Conservation (phyloP, 2,888 invertebrate species). For the Apodemia duryi region DNA sequence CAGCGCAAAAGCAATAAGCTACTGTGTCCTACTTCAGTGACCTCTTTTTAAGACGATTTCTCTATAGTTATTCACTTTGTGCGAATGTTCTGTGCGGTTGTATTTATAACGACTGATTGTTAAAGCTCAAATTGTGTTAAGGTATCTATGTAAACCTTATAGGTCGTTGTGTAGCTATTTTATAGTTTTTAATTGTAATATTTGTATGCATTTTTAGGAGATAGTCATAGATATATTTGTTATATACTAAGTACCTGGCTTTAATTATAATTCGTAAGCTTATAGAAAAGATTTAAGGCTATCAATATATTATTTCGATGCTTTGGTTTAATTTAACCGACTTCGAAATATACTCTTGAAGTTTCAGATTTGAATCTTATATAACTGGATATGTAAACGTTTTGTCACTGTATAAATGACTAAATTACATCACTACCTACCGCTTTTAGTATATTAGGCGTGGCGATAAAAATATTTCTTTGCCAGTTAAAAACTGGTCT, state of each 20-base stretch:
- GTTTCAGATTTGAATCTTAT: too few species aligned
- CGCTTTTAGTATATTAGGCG: too few species aligned
- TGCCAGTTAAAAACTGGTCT: too few species aligned
- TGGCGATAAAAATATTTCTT: too few species aligned
- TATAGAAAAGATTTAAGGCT: background rate
- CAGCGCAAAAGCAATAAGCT: conserved; percentile 81
- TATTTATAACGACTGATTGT: conserved; percentile 51
- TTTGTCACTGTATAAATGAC: too few species aligned
- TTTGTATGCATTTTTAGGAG: conserved; percentile 16
- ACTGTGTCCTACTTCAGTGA: conserved; percentile 53
- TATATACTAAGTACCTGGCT: conserved; percentile 32
- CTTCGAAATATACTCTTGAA: too few species aligned
- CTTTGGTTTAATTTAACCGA: too few species aligned
- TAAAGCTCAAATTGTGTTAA: conserved; percentile 35
- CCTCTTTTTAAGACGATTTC: conserved; percentile 61
- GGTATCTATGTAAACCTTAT: conserved; percentile 40
- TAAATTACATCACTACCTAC: too few species aligned
- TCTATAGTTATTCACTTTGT: conserved; percentile 45
- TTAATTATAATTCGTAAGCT: conserved; percentile 21
- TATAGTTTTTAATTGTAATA: conserved; percentile 22
- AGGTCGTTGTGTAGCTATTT: conserved; percentile 40
- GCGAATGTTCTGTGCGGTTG: conserved; percentile 52
- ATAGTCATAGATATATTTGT: conserved; percentile 28
- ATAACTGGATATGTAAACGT: too few species aligned
- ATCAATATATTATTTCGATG: background rate